Conservation (phyloP, 2,797 vertebrate genomes). For the Rhinella marina region DNA sequence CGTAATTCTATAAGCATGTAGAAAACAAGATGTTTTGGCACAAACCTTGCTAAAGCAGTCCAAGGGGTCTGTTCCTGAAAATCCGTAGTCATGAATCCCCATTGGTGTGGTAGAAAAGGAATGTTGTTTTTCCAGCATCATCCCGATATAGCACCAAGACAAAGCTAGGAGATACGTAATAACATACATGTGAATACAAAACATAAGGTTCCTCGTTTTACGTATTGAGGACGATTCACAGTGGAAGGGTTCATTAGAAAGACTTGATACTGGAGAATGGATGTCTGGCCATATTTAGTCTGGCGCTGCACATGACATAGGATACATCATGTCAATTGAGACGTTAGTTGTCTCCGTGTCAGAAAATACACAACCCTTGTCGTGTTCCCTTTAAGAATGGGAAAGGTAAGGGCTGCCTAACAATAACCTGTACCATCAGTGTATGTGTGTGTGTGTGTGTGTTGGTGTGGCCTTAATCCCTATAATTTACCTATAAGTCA, state of each 20-base stretch:
- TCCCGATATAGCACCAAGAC: slow-evolving; percentile 83
- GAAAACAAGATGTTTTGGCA: not conserved
- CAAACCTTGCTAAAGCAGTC: slow-evolving; percentile 81
- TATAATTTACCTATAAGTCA: slow-evolving; percentile 1
- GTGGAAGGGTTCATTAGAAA: not conserved
- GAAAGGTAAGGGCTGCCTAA: not conserved
- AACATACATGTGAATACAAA: not conserved
- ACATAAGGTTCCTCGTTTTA: not conserved
- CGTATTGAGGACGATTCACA: not conserved
- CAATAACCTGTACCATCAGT: not conserved
- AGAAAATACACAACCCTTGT: not conserved
- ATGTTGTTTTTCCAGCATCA: slow-evolving; percentile 83
- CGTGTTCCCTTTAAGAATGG: not conserved
- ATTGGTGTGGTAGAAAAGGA: slow-evolving; percentile 79
- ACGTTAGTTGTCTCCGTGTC: not conserved
- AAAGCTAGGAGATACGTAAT: slow-evolving; percentile 71
- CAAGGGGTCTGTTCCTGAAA: slow-evolving; percentile 78
- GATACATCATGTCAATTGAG: not conserved
- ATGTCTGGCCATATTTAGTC: not conserved
- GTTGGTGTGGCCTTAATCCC: not conserved
- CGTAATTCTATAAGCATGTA: not conserved
- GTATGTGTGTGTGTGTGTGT: not conserved
- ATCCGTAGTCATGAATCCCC: slow-evolving; percentile 84
- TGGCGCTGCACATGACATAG: not conserved
- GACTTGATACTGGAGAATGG: not conserved